These are phyloP conservation scores for Pocota personata DNA, from an alignment of 2,888 invertebrate genomes.

Conservation along the genomic window DNA sequence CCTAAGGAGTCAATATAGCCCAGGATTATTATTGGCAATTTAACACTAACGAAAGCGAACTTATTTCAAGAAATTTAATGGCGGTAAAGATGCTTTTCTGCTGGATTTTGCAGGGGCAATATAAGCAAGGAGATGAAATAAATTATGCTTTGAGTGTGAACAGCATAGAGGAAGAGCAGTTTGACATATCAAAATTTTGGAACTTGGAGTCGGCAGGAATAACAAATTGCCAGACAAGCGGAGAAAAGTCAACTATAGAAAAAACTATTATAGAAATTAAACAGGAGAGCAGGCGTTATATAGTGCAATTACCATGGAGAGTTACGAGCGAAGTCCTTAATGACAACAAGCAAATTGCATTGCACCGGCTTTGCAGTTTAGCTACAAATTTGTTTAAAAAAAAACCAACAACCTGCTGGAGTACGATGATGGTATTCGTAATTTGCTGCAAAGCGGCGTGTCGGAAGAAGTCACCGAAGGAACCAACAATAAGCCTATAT, in stretches of 20 bases:
- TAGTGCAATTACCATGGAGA: not conserved
- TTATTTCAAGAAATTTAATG: not conserved
- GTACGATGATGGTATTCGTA: conserved; percentile 48
- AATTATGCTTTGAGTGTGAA: too few species aligned
- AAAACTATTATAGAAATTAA: conserved; percentile 36
- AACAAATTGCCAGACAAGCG: not conserved
- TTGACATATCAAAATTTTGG: not conserved
- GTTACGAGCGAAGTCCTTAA: not conserved
- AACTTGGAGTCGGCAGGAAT: not conserved
- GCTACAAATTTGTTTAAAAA: not conserved
- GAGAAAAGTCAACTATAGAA: conserved; percentile 18
- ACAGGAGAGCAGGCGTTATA: conserved; percentile 7
- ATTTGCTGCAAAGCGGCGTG: conserved; percentile 1
- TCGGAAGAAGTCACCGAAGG: not conserved
- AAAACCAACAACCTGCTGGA: conserved; percentile 5
- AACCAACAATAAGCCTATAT: not conserved
- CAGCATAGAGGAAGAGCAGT: not conserved
- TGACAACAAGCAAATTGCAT: conserved; percentile 7
- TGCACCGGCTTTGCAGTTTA: not conserved
- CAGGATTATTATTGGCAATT: conserved; percentile 37
- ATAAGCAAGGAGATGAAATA: conserved; percentile 14
- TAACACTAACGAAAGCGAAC: not conserved
- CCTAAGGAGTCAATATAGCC: too few species aligned
- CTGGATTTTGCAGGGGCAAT: conserved; percentile 18
- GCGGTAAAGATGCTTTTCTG: not conserved